Conservation (phyloP, 2,113 vertebrate species). For the Acanthisitta chloris region DNA sequence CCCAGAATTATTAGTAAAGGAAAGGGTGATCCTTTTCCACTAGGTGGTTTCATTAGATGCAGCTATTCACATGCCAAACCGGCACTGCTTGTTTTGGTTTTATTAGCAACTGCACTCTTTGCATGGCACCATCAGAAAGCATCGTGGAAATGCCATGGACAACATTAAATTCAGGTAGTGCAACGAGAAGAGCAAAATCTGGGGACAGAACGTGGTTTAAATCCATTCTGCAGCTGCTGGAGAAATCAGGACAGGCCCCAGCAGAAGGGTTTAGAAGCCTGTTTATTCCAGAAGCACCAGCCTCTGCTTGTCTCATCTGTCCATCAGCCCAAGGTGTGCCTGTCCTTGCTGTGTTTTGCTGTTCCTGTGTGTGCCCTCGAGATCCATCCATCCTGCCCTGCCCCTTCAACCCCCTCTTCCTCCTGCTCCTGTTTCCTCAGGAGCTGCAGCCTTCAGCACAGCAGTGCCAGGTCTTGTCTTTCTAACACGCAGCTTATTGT, state of each 20-base stretch:
- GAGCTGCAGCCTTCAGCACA: not conserved
- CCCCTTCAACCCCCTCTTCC: not conserved
- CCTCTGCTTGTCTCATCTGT: not conserved
- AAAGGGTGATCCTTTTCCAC: not conserved
- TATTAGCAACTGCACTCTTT: not conserved
- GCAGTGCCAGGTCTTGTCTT: not conserved
- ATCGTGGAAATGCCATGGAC: slow-evolving; percentile 13
- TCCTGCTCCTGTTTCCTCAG: not conserved
- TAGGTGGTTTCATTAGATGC: not conserved
- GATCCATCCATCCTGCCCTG: not conserved
- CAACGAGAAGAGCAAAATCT: not conserved
- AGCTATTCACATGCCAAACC: slow-evolving; percentile 2
- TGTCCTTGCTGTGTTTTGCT: not conserved
- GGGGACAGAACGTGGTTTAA: not conserved
- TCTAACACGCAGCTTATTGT: not conserved
- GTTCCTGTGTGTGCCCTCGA: rapidly evolving
- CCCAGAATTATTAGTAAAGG: not conserved
- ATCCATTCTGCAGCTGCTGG: not conserved
- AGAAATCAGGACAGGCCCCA: not conserved
- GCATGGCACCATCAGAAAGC: not conserved
- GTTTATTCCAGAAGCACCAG: not conserved
- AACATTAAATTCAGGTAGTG: not conserved
- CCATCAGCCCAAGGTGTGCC: not conserved
- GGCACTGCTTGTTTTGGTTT: not conserved
- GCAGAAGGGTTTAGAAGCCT: not conserved